Base-by-base conservation (phyloP, 1,140 invertebrate genomes). In the Drosophila kepulauana region DNA sequence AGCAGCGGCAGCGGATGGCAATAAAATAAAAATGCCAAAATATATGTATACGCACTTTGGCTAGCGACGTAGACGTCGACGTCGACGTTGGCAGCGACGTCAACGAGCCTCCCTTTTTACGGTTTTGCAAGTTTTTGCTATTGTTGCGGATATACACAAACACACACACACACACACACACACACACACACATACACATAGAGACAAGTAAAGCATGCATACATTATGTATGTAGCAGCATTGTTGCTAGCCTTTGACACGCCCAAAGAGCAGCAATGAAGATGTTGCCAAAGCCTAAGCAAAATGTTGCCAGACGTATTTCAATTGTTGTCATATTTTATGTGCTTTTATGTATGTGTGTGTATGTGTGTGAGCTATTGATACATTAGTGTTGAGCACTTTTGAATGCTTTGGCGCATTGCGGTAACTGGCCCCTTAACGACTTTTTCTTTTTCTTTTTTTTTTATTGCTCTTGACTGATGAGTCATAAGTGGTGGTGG, bases 31-130 rank as follows among this genome's bases (percentile, higher is more conserved):
- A 43, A 43, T 43, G 41, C 41, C 41, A 43, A 43, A 43, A 43
- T 7, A n/a, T 5, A 43, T 10, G 10, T 38, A 38, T 38, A 64
- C 67, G 67, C 76, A 73, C 49, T 52, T 56, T 46, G 56, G 65
- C 54, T 48, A 20, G 15, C 25, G 67, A 56, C 20, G 62, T 59
- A 76, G 74, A 25, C 20, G 20, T 25, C 15, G 59, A 49, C 28
- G 15, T 8, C 15, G 63, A 49, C 46, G 20, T 3, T 57, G 57
- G 70, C 82, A 75, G 5, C 49, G 56, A 75, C 73, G 67, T 59
- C 67, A 75, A 82, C 82, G 82, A 88, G 82, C 82, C 84, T 87
- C 73, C 80, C 80, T 88, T 79, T 81, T 77, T 25, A 25, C 51
- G 54, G 61, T 46, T 62, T 62, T 25, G 69, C 13, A 48, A 71